A percentile compares a stretch with the other conserved stretches of the same genome.
Conservation (phyloP, 1,140 invertebrate genomes). For the Riptortus pedestris region DNA sequence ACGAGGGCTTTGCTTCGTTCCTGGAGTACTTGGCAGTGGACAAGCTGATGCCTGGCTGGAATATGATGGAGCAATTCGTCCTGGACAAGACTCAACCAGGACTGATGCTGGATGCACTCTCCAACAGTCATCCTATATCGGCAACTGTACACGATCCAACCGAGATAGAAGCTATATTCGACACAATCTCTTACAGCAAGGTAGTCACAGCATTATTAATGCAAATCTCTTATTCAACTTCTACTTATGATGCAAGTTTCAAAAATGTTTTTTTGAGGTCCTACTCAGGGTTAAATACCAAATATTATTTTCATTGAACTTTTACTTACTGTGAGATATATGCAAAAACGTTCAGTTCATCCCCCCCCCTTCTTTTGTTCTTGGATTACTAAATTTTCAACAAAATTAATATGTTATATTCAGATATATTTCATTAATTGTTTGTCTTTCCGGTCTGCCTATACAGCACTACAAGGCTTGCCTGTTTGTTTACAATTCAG, state of each 20-base stretch:
- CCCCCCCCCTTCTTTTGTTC: no score
- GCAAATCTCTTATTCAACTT: no score
- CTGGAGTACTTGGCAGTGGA: conserved; percentile 64
- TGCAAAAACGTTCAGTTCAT: no score
- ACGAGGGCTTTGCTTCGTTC: conserved; percentile 77
- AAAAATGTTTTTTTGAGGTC: neutral
- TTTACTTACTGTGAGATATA: no score
- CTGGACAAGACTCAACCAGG: conserved; percentile 56
- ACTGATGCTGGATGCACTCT: conserved; percentile 59
- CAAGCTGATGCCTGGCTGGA: conserved; percentile 45
- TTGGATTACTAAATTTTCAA: no score
- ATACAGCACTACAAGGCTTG: no score
- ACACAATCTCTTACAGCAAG: conserved; percentile 77
- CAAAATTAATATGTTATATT: no score
- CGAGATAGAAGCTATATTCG: conserved; percentile 80
- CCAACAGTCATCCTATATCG: conserved; percentile 72
- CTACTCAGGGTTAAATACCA: neutral
- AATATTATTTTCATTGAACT: no score
- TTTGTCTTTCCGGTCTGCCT: no score
- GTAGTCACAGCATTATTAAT: conserved; percentile 37
- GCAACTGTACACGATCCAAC: conserved; percentile 65
- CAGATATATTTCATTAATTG: no score
- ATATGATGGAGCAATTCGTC: conserved; percentile 52
- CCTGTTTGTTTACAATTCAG: no score
- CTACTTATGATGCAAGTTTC: no score